Evolutionary conservation across 2,797 vertebrate genomes (phyloP).

Genomic region (Lacerta viridis): DNA sequence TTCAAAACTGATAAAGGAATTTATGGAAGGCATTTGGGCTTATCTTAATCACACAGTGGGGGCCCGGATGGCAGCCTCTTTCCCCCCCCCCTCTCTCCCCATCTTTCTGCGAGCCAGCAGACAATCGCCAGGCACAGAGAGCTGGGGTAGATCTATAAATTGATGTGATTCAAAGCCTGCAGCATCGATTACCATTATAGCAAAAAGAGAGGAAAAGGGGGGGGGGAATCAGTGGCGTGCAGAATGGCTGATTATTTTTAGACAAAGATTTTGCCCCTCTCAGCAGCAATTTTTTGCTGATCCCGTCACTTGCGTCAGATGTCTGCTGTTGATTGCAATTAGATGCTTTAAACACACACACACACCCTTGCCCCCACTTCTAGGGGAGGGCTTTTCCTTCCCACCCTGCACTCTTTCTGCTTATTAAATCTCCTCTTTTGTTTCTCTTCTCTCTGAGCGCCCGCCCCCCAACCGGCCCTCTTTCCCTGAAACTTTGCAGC

Average conservation of each 20-base stretch:
- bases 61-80: constrained; percentile 79
- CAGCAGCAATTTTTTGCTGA: constrained; percentile 97
- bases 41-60: constrained; percentile 91
- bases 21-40: constrained; percentile 93
- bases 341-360: constrained; percentile 87
- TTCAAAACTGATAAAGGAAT: constrained; percentile 89
- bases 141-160: constrained; percentile 99
- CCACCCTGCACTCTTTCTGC: constrained; percentile 76
- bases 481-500: constrained; percentile 78
- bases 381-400: too few relatives aligned
- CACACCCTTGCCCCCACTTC: constrained; percentile 33
- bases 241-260: constrained; percentile 99
- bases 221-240: constrained; percentile 87
- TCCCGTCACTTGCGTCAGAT: constrained; percentile 98
- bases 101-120: constrained; percentile 53
- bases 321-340: constrained; percentile 99
- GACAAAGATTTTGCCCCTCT: constrained; percentile 99
- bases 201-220: constrained; percentile 80
- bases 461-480: constrained; percentile 61
- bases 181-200: constrained; percentile 99
- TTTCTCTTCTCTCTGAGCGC: constrained; percentile 68
- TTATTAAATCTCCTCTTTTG: constrained; percentile 85
- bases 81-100: too few relatives aligned
- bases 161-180: constrained; percentile 99
- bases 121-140: constrained; percentile 96